Base-by-base conservation (phyloP, 2,113 vertebrate genomes). In the Corythornis cristatus region DNA sequence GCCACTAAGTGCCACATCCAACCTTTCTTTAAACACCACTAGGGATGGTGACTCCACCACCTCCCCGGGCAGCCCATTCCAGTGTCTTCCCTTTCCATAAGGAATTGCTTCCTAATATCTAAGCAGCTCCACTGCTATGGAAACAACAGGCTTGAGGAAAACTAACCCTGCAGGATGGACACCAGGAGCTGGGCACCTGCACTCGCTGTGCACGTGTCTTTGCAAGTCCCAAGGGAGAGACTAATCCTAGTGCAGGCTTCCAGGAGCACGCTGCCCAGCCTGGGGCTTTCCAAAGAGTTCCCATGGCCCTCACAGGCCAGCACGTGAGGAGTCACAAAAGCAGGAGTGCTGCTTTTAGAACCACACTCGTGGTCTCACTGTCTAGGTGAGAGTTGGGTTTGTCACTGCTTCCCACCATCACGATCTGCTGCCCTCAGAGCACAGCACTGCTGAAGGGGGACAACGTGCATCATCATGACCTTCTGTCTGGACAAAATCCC, bases 191-290 rank as follows among this genome's bases (percentile, higher is more conserved):
- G 50, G 43, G 64, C 57, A 46, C 57, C 25, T 22, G 62, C n/a
- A 3, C 33, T 58, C 2, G 1, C 37, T 23, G 31, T 1, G 5
- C 33, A 51, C 16, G 0, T 8, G 64, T 76, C 57, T 70, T 33
- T 70, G 57, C 76, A 50, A 70, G 76, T 43, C 64, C 57, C 50
- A 18, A n/a, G n/a, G 8, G 29, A 48, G 62, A 18, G 31, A 12
- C 12, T 8, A 33, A 54, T 23, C 37, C 31, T 16, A 16, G 54
- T 6, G 5, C 25, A 67, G 25, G 61, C 46, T 74, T 73, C 79
- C 16, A 22, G 14, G 35, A 85, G 75, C 67, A 31, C 2, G 1
- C 18, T 48, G 54, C 46, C 62, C 40, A 54, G 21, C 33, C 29
- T 68, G 68, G 19, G 29, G 54, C 29, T 56, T 61, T 35, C 35